These are phyloP conservation scores for Corythornis vintsioides DNA, from an alignment of 2,113 vertebrate species.

Conservation along the genomic window DNA sequence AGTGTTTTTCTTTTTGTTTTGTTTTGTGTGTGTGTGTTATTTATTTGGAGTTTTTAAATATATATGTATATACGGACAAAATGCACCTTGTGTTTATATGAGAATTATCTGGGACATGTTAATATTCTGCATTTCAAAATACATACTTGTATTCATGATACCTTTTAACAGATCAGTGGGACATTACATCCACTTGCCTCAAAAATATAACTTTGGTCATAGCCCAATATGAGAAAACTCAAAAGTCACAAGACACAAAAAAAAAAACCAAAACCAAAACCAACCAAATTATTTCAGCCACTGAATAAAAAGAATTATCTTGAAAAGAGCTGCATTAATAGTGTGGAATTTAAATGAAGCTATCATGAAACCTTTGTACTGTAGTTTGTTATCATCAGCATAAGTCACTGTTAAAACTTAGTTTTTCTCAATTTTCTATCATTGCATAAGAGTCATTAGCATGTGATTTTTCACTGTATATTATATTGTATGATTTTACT, in stretches of 20 bases:
- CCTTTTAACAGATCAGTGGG: background rate
- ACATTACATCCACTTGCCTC: background rate
- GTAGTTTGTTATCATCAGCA: background rate
- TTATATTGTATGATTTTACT: background rate
- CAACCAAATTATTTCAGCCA: background rate
- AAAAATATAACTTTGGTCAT: background rate
- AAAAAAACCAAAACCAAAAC: too few relatives aligned
- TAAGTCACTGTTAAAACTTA: background rate
- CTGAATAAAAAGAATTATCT: background rate
- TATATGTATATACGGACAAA: background rate
- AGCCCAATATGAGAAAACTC: background rate
- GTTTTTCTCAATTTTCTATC: background rate
- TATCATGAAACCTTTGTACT: background rate
- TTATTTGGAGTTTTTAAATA: too few relatives aligned
- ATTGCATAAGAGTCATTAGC: background rate
- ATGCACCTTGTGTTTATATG: background rate
- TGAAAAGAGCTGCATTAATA: background rate
- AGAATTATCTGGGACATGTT: background rate
- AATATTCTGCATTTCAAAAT: background rate
- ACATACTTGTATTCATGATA: background rate
- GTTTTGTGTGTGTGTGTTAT: background rate
- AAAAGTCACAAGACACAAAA: background rate
- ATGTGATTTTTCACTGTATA: background rate
- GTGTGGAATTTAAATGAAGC: background rate
- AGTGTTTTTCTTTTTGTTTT: background rate